Evolutionary conservation across 2,888 invertebrate species (phyloP).

Genomic region (Carabus problematicus): DNA sequence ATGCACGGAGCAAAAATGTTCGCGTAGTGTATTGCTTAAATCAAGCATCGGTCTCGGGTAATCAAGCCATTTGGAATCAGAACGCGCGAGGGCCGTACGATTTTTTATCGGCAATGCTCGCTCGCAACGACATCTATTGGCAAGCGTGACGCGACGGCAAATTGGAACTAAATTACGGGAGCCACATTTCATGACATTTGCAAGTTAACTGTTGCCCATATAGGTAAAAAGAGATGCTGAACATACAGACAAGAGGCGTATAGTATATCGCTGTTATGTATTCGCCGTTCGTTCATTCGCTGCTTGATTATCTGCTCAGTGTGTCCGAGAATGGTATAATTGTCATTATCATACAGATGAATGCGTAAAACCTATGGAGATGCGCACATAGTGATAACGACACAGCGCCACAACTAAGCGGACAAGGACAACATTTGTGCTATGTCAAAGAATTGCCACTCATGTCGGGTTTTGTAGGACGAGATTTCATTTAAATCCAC

Average conservation of each 20-base stretch:
- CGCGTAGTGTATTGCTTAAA: conserved; percentile 42
- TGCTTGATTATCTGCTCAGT: not conserved
- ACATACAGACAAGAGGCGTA: no score
- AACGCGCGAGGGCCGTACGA: conserved; percentile 37
- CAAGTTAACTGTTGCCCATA: conserved; percentile 5
- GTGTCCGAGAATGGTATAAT: no score
- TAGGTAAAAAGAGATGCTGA: not conserved
- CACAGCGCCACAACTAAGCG: not conserved
- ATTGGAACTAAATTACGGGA: conserved; percentile 47
- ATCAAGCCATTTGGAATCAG: conserved; percentile 55
- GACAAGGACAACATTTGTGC: not conserved
- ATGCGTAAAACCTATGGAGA: no score
- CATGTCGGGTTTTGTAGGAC: no score
- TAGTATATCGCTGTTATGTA: not conserved
- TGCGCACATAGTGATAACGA: no score
- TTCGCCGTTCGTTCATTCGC: not conserved
- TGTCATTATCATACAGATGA: no score
- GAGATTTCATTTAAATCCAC: no score
- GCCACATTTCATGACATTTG: conserved; percentile 44
- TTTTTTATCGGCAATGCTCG: conserved; percentile 45
- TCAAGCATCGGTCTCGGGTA: conserved; percentile 47
- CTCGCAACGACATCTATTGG: no score
- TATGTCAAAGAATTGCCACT: not conserved
- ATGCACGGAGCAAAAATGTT: conserved; percentile 27
- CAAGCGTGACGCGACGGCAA: conserved; percentile 47